Base-by-base conservation (phyloP, 2,113 vertebrate species). In the Gobius niger region DNA sequence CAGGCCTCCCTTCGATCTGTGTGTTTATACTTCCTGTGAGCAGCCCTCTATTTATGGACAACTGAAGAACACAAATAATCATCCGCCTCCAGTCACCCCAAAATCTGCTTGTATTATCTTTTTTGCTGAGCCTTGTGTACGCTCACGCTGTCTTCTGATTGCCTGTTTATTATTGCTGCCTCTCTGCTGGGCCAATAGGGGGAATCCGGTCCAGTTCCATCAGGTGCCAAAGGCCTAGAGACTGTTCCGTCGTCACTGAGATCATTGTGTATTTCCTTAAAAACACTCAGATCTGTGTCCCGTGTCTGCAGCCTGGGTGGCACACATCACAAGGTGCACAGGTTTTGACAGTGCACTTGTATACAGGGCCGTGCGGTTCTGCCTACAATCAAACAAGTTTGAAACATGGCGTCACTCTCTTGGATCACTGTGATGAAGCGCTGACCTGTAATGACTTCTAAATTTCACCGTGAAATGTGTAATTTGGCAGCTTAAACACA, bases 41-140 rank as follows among this genome's bases (percentile, higher is more conserved):
- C 93, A 94, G 94, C 93, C 93, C 90, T 95, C 91, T 96, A 95
- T 98, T 97, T 98, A 95, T 93, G 93, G 93, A 95, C 93, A 95
- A 93, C 89, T 91, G 93, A 94, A 94, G 92, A 96, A 94, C 93
- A 95, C 93, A 97, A 98, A 98, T 97, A 98, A 98, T 96, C 95
- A 96, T 92, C 81, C 85, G 87, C 91, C 91, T 93, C 91, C 84
- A 91, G 92, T 95, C 87, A 95, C 52, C 54, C 54, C 34, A 96
- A 95, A 96, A 95, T 96, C 93, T 92, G 92, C 94, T 95, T 96
- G 97, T 96, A 96, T 96, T 96, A 95, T 95, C 93, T 92, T 93
- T 94, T 94, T 93, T 92, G 95, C 94, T 91, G 93, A 95, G 94
- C 92, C 94, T 93, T 96, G 96, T 98, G 94, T 96, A 96, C 89